phyloP scores from a whole-genome alignment of 2,113 vertebrate species.

The Leucosticte australis region DNA sequence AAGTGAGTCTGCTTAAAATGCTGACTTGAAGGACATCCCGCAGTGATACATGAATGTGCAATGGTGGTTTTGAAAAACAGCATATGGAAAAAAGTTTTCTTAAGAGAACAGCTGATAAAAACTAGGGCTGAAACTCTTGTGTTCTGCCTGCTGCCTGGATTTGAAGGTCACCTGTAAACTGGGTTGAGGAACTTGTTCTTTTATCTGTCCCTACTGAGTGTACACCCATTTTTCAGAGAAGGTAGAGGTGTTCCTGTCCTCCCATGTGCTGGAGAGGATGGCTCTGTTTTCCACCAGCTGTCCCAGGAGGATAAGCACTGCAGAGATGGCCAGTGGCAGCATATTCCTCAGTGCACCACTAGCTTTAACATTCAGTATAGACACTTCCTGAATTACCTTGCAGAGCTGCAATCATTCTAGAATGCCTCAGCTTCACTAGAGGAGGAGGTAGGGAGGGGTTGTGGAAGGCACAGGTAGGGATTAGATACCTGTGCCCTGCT shows the following conservation, averaged over 20 bases:
- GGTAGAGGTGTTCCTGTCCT: background rate
- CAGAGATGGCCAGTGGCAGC: background rate
- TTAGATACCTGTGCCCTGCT: background rate
- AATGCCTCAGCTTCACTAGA: background rate
- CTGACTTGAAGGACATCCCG: constrained; percentile 2
- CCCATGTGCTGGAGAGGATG: background rate
- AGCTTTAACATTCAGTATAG: background rate
- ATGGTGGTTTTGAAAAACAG: constrained; percentile 1
- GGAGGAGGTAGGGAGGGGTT: background rate
- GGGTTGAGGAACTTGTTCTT: background rate
- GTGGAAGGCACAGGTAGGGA: background rate
- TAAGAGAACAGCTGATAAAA: constrained; percentile 5
- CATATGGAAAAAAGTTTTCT: background rate
- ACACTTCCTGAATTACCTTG: background rate
- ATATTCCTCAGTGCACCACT: background rate
- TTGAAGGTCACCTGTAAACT: background rate
- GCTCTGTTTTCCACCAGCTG: background rate
- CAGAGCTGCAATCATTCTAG: background rate
- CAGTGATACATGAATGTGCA: constrained; percentile 33
- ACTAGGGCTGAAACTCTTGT: background rate
- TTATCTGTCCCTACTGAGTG: background rate
- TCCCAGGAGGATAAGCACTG: background rate
- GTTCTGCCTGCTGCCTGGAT: background rate
- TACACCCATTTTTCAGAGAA: background rate
- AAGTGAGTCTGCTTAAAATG: constrained; percentile 71